These are phyloP conservation scores for Gorsachius goisagi DNA, from an alignment of 2,113 vertebrate species.

Conservation along the genomic window DNA sequence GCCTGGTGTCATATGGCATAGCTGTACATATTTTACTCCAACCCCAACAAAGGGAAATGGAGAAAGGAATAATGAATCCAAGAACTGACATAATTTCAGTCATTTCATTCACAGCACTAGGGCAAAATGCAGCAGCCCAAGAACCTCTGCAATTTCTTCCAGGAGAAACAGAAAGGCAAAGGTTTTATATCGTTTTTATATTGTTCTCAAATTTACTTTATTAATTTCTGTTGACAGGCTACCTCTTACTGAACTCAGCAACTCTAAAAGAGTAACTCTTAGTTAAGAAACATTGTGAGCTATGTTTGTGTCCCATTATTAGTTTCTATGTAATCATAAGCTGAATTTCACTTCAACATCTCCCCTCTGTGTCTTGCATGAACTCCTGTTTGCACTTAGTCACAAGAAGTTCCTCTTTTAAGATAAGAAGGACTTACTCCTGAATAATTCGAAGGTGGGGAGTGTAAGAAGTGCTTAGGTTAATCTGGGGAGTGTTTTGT, in stretches of 20 bases:
- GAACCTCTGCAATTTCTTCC: not conserved
- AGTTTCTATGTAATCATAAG: not conserved
- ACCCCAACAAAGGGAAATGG: not conserved
- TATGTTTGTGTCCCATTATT: not conserved
- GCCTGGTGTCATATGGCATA: not conserved
- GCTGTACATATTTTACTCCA: not conserved
- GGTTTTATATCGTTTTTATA: not conserved
- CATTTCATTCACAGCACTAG: not conserved
- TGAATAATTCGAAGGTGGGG: slow-evolving; percentile 20
- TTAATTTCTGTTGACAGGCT: not conserved
- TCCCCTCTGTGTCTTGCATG: not conserved
- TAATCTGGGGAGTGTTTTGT: not conserved
- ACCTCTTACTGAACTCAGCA: not conserved
- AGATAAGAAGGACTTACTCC: not conserved
- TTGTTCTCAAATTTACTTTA: not conserved
- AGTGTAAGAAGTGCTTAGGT: not conserved
- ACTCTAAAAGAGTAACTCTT: not conserved
- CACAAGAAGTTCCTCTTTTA: not conserved
- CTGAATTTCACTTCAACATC: not conserved
- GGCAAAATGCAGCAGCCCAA: not conserved
- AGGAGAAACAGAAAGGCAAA: not conserved
- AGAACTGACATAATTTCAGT: not conserved
- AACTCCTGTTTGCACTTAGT: not conserved
- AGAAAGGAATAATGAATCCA: not conserved
- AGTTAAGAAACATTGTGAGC: not conserved